phyloP scores from a whole-genome alignment of 2,888 invertebrate genomes.

The Heliconius aoede region DNA sequence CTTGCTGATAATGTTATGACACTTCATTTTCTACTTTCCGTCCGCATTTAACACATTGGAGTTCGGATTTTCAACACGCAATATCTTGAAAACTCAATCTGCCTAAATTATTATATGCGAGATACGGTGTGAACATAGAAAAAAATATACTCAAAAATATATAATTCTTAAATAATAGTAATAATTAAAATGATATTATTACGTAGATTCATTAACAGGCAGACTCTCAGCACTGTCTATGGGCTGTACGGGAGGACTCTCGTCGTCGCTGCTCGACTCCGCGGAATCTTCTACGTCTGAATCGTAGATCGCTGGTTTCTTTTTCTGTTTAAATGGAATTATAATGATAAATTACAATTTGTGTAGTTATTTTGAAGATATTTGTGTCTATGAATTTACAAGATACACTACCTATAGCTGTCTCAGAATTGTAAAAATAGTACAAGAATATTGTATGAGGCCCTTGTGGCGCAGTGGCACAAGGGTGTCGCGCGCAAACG shows the following conservation, averaged over 20 bases:
- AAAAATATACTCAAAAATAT: neutral
- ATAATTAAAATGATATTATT: conserved; percentile 40
- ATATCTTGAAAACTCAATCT: neutral
- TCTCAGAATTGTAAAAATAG: too few relatives aligned
- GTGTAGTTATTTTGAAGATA: neutral
- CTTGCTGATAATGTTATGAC: neutral
- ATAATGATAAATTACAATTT: neutral
- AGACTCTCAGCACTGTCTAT: conserved; percentile 66
- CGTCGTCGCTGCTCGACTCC: conserved; percentile 91
- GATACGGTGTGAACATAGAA: neutral
- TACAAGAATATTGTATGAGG: too few relatives aligned
- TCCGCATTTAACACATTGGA: too few relatives aligned
- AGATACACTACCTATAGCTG: too few relatives aligned
- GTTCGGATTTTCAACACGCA: too few relatives aligned
- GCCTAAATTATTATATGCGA: neutral
- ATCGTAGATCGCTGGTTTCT: conserved; percentile 86
- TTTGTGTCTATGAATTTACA: neutral
- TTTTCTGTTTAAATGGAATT: conserved; percentile 52
- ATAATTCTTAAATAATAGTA: too few relatives aligned
- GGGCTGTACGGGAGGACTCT: conserved; percentile 76
- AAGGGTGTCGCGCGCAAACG: too few relatives aligned
- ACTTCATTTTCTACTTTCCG: neutral
- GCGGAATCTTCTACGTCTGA: conserved; percentile 91
- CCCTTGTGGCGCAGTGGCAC: too few relatives aligned
- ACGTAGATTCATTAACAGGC: conserved; percentile 57